Evolutionary conservation across 2,113 vertebrate genomes (phyloP).

Genomic region (Microtus oregoni): DNA sequence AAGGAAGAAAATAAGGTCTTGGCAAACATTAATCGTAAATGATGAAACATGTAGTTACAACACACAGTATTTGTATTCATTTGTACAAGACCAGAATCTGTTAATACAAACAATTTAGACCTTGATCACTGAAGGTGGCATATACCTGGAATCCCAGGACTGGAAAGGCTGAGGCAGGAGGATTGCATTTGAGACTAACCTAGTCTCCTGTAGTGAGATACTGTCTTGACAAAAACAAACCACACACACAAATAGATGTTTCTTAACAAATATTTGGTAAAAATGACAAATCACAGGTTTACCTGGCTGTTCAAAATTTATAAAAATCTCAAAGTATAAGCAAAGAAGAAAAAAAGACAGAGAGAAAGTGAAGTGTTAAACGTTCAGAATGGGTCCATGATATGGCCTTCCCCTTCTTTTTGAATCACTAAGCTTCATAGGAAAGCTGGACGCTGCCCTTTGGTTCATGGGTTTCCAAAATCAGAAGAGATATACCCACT

Average conservation of each 20-base stretch:
- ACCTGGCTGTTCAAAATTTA: background rate
- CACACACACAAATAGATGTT: background rate
- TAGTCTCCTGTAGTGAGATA: background rate
- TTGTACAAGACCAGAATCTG: background rate
- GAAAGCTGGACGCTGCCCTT: background rate
- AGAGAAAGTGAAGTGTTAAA: background rate
- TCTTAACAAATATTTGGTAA: background rate
- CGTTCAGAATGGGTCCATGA: background rate
- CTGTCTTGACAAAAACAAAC: background rate
- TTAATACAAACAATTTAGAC: background rate
- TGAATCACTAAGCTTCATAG: background rate
- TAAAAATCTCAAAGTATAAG: background rate
- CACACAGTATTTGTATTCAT: background rate
- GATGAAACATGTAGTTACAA: background rate
- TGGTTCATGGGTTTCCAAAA: background rate
- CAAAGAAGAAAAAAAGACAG: background rate
- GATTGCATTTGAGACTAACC: background rate
- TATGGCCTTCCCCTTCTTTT: background rate
- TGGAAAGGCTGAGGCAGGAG: background rate
- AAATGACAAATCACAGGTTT: background rate
- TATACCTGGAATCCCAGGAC: background rate
- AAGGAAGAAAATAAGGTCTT: background rate
- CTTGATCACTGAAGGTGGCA: background rate
- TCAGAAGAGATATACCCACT: background rate
- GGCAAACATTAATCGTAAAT: conserved; percentile 21